Percentiles rank a stretch among this genome's conserved stretches.
phyloP scores from a whole-genome alignment of 2,113 vertebrate genomes.

The Cyphomyrus plagiostoma region DNA sequence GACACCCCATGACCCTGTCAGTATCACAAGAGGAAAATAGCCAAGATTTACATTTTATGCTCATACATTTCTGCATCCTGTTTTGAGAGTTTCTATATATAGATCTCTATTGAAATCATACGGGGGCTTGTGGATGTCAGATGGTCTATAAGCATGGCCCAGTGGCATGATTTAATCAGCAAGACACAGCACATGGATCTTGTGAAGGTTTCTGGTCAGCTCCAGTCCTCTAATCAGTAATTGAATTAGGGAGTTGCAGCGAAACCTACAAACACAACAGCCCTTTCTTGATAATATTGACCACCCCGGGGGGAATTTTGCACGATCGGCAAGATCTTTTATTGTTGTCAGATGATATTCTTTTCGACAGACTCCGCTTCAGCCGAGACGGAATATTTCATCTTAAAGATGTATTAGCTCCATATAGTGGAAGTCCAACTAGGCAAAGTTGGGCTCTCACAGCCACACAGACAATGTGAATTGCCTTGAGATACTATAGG shows the following conservation, averaged over 20 bases:
- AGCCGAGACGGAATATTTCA: too few relatives aligned
- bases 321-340: too few relatives aligned
- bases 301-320: neutral
- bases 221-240: neutral
- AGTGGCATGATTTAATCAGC: neutral
- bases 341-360: too few relatives aligned
- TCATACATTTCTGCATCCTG: neutral
- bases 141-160: neutral
- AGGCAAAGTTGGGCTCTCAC: too few relatives aligned
- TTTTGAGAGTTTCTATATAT: neutral
- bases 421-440: too few relatives aligned
- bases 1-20: neutral
- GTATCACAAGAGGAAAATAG: neutral
- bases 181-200: neutral
- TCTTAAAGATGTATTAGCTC: too few relatives aligned
- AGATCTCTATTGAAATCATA: neutral
- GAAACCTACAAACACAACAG: neutral
- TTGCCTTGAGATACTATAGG: too few relatives aligned
- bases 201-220: neutral
- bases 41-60: neutral
- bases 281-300: neutral
- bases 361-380: too few relatives aligned
- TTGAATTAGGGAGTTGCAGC: neutral
- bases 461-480: too few relatives aligned
- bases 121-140: neutral